A percentile compares a stretch with the other conserved stretches of the same genome.
Conservation (phyloP, 2,888 invertebrate genomes). For the Drosophila rubida region DNA sequence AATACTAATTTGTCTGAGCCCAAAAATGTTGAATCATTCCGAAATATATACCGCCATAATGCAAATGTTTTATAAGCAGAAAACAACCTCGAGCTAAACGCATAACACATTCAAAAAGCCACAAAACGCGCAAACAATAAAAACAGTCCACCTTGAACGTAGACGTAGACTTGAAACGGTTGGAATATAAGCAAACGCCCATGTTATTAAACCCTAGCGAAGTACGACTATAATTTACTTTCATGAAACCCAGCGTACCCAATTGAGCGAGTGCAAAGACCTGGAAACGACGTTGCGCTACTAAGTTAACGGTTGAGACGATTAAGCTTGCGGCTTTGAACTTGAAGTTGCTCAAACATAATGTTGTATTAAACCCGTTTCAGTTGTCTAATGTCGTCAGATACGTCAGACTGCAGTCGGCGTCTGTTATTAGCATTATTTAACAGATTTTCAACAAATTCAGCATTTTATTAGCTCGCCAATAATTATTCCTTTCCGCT, state of each 20-base stretch:
- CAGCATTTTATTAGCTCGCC: conserved; percentile 19
- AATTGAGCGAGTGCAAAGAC: conserved; percentile 51
- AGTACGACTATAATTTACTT: conserved; percentile 14
- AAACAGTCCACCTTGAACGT: conserved; percentile 38
- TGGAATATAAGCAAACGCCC: conserved; percentile 25
- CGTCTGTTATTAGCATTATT: conserved; percentile 40
- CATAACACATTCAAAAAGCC: background rate
- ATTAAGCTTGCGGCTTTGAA: conserved; percentile 30
- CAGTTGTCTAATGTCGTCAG: background rate
- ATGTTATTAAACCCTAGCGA: conserved; percentile 17
- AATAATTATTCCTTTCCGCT: conserved; percentile 25
- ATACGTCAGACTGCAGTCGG: background rate
- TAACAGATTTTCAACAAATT: conserved; percentile 6
- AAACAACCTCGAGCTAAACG: background rate
- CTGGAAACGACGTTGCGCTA: conserved; percentile 5
- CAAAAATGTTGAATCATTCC: background rate
- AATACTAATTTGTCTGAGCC: too few species aligned
- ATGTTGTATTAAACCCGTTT: conserved; percentile 47
- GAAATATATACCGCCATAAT: background rate
- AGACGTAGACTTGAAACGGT: conserved; percentile 16
- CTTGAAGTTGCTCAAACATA: conserved; percentile 36
- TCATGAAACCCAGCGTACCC: conserved; percentile 1
- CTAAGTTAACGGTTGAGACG: conserved; percentile 18
- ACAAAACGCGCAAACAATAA: background rate
- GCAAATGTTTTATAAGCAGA: background rate